Conservation (phyloP, 2,888 invertebrate genomes). For the Tineola bisselliella region DNA sequence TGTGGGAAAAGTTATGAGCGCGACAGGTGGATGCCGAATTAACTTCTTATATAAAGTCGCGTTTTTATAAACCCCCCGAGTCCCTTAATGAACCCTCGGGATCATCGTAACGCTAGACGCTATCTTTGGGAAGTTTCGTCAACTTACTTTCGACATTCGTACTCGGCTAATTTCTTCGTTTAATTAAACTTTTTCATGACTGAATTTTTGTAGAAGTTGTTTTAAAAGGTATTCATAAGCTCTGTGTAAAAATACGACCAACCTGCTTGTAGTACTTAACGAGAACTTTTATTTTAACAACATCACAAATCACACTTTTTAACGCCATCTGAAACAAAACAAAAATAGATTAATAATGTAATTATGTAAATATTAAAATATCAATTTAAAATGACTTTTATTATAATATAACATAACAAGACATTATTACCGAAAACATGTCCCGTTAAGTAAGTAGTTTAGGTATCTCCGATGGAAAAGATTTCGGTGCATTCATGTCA, state of each 20-base stretch:
- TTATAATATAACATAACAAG: neutral
- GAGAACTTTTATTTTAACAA: neutral
- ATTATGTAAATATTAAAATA: neutral
- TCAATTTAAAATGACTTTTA: too few species aligned
- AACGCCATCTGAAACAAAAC: conserved; percentile 13
- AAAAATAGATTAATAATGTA: neutral
- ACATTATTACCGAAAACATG: neutral
- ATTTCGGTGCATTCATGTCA: neutral
- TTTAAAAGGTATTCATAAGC: neutral
- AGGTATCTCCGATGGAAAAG: neutral
- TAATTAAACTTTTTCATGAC: conserved; percentile 13
- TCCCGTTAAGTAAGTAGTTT: neutral
- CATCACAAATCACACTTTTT: neutral
- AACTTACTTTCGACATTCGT: conserved; percentile 27
- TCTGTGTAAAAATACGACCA: conserved; percentile 10
- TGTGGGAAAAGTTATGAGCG: conserved; percentile 59
- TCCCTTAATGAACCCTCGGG: conserved; percentile 53
- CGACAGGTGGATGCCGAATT: conserved; percentile 65
- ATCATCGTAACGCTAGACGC: conserved; percentile 49
- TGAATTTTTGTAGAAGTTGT: neutral
- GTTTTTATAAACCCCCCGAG: conserved; percentile 53
- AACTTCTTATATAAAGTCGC: conserved; percentile 61
- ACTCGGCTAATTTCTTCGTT: conserved; percentile 1
- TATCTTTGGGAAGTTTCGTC: conserved; percentile 32
- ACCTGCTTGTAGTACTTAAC: conserved; percentile 11